A percentile compares a stretch with the other conserved stretches of the same genome.
Evolutionary conservation across 2,888 invertebrate species (phyloP).

Genomic region (Atherix ibis): DNA sequence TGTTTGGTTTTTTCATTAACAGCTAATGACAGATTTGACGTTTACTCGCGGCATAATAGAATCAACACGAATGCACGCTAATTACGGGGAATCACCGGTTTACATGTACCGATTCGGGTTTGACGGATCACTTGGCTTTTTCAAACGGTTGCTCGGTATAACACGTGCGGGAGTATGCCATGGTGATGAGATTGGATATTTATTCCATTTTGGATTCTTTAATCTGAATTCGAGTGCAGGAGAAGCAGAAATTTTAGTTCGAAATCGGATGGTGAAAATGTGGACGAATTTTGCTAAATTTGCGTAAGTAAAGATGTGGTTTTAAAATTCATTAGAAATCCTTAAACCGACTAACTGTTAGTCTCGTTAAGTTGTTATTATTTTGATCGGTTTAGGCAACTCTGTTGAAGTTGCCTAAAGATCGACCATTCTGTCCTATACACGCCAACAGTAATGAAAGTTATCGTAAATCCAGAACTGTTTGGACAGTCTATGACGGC

Average conservation of each 20-base stretch:
- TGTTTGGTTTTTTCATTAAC: no score
- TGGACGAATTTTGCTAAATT: conserved; percentile 51
- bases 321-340: not conserved
- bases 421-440: no score
- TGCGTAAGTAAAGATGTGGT: conserved; percentile 40
- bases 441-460: no score
- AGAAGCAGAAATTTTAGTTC: conserved; percentile 41
- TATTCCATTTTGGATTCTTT: conserved; percentile 46
- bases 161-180: conserved; percentile 44
- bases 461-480: no score
- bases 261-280: conserved; percentile 43
- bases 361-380: no score
- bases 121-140: conserved; percentile 45
- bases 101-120: conserved; percentile 45
- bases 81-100: conserved; percentile 35
- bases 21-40: conserved; percentile 48
- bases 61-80: conserved; percentile 34
- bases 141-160: conserved; percentile 45
- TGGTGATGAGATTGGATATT: conserved; percentile 47
- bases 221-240: conserved; percentile 43
- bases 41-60: conserved; percentile 41
- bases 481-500: no score
- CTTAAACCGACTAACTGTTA: no score
- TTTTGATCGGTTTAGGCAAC: no score
- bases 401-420: no score